phyloP scores from a whole-genome alignment of 2,888 invertebrate genomes.

The Eumerus sabulonum region DNA sequence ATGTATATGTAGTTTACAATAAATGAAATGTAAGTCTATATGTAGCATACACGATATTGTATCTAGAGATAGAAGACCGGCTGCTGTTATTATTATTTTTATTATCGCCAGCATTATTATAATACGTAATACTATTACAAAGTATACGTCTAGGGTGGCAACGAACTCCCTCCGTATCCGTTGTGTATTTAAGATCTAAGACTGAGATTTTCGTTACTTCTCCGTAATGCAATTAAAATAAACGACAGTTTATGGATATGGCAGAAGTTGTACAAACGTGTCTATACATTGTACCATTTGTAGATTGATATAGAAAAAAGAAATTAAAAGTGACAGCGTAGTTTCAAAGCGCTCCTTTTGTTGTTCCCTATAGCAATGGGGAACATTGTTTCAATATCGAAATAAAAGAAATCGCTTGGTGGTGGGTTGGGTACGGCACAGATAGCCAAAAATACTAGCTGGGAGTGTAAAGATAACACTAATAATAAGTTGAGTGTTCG shows the following conservation, averaged over 20 bases:
- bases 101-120: constrained; percentile 61
- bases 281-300: constrained; percentile 4
- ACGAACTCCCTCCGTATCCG: constrained; percentile 1
- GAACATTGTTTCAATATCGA: constrained; percentile 22
- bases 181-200: constrained; percentile 33
- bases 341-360: constrained; percentile 26
- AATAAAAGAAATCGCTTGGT: neutral
- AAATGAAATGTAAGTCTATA: no score
- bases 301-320: constrained; percentile 26
- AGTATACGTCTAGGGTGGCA: constrained; percentile 14
- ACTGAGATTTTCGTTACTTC: constrained; percentile 43
- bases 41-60: constrained; percentile 18
- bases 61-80: constrained; percentile 62
- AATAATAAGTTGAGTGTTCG: no score
- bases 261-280: no score
- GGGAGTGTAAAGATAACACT: no score
- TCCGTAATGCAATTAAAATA: constrained; percentile 62
- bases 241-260: constrained; percentile 56
- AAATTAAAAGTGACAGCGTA: constrained; percentile 49
- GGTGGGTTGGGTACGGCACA: neutral
- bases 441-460: no score
- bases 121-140: constrained; percentile 37
- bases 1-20: neutral
- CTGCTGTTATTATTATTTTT: constrained; percentile 65
- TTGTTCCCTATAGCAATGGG: constrained; percentile 3